phyloP scores from a whole-genome alignment of 2,113 vertebrate genomes.

The Microtus oregoni region DNA sequence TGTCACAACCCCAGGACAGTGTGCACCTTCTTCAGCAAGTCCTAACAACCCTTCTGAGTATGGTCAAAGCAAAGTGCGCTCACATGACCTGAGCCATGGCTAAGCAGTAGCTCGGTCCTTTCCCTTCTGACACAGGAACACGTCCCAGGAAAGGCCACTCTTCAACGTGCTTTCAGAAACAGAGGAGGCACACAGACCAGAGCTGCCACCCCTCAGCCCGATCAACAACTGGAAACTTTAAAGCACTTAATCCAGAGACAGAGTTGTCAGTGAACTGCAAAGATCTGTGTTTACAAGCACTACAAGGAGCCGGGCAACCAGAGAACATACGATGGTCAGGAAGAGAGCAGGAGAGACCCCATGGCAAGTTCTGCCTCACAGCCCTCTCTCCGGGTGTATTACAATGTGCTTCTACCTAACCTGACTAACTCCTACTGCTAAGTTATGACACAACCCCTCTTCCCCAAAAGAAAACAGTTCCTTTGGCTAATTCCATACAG shows the following conservation, averaged over 20 bases:
- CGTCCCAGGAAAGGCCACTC: neutral
- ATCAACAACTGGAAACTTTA: neutral
- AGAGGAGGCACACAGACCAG: neutral
- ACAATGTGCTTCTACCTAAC: neutral
- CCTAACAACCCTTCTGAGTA: neutral
- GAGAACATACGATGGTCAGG: neutral
- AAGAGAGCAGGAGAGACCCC: neutral
- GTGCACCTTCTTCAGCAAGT: neutral
- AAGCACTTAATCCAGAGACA: neutral
- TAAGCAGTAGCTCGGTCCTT: neutral
- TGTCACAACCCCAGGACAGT: neutral
- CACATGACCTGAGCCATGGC: accelerated
- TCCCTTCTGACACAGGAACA: neutral
- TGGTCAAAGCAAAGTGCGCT: neutral
- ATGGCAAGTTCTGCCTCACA: neutral
- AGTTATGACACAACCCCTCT: neutral
- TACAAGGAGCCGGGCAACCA: neutral
- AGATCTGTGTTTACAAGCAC: no score
- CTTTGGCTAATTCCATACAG: neutral
- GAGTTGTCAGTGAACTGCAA: no score
- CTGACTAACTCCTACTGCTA: neutral
- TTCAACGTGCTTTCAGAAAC: constrained; percentile 7
- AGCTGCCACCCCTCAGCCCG: neutral
- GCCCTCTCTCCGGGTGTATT: neutral
- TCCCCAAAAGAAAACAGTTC: neutral